Evolutionary conservation across 2,888 invertebrate genomes (phyloP).

Genomic region (Poecilus cupreus): DNA sequence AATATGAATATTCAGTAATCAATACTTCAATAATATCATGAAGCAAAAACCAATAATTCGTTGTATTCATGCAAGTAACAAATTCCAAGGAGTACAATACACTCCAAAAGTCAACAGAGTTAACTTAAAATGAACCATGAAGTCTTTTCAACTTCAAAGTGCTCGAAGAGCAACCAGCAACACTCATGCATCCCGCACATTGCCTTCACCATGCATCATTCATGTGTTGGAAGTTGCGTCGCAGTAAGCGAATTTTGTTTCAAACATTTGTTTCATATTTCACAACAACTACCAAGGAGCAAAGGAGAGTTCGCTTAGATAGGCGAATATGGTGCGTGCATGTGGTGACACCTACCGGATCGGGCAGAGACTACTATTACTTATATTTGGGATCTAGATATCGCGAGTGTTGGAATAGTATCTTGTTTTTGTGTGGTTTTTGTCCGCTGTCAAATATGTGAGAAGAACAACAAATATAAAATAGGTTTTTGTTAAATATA

Average conservation of each 20-base stretch:
- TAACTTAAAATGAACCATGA: slow-evolving; percentile 19
- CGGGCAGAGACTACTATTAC: too few relatives aligned
- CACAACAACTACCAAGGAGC: too few relatives aligned
- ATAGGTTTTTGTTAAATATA: too few relatives aligned
- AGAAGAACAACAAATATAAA: too few relatives aligned
- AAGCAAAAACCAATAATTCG: neutral
- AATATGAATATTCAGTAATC: neutral
- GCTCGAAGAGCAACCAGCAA: neutral
- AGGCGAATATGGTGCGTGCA: too few relatives aligned
- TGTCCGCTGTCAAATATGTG: too few relatives aligned
- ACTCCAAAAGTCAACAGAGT: neutral
- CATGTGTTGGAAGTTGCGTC: neutral
- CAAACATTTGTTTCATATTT: slow-evolving; percentile 41
- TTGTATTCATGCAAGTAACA: slow-evolving; percentile 16
- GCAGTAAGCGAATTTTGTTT: slow-evolving; percentile 11
- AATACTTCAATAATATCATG: neutral
- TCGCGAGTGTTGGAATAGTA: too few relatives aligned
- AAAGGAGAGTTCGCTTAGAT: too few relatives aligned
- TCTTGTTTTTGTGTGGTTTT: too few relatives aligned
- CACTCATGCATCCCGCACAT: neutral
- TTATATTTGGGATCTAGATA: too few relatives aligned
- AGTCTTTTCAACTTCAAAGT: neutral
- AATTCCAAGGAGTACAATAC: slow-evolving; percentile 11
- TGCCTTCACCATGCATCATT: neutral
- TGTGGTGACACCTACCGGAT: too few relatives aligned